Conservation (phyloP, 2,797 vertebrate genomes). For the Triplophysa bombifrons region DNA sequence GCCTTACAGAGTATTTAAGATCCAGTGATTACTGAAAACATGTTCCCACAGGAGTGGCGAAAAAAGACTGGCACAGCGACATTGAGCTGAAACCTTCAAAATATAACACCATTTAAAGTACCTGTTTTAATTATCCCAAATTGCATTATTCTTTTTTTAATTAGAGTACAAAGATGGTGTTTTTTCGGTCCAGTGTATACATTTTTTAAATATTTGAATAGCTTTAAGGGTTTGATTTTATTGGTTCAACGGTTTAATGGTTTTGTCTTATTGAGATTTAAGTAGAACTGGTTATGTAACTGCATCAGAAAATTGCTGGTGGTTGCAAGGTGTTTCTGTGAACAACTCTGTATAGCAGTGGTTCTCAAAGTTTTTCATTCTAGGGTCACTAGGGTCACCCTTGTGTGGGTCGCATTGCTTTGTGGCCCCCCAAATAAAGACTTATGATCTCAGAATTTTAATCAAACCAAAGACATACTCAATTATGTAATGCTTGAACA, state of each 20-base stretch:
- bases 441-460: too few relatives aligned
- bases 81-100: conserved; percentile 20
- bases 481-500: too few relatives aligned
- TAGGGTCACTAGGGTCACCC: too few relatives aligned
- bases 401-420: too few relatives aligned
- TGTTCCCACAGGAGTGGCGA: conserved; percentile 47
- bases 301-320: conserved; percentile 31
- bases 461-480: too few relatives aligned
- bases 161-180: neutral
- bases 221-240: conserved; percentile 41
- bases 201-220: conserved; percentile 27
- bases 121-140: neutral
- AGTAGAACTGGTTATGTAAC: conserved; percentile 22
- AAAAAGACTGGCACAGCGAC: conserved; percentile 41
- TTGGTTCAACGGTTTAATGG: conserved; percentile 30
- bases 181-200: conserved; percentile 1
- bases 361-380: too few relatives aligned
- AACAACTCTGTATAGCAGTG: neutral
- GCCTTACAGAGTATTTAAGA: conserved; percentile 49
- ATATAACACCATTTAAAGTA: neutral
- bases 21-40: conserved; percentile 59
- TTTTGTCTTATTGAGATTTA: too few relatives aligned
- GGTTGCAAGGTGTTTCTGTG: conserved; percentile 18
- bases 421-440: too few relatives aligned
- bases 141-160: neutral